These are phyloP conservation scores for Acanthochromis polyacanthus DNA, from an alignment of 2,113 vertebrate genomes.

Conservation along the genomic window DNA sequence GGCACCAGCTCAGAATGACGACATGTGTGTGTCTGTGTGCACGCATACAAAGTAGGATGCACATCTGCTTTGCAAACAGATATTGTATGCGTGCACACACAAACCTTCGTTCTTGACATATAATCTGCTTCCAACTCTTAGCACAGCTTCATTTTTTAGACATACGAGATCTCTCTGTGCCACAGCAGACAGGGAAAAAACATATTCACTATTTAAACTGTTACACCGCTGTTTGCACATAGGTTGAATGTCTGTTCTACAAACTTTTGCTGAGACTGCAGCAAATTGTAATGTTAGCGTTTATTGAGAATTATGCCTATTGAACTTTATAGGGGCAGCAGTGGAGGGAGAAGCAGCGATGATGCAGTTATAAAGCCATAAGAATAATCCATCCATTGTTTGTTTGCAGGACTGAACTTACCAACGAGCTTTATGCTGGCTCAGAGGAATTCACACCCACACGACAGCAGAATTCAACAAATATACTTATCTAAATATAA, in stretches of 20 bases:
- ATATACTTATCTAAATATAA: neutral
- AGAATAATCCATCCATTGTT: neutral
- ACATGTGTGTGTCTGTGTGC: slow-evolving; percentile 16
- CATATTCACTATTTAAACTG: too few species aligned
- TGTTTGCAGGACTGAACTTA: neutral
- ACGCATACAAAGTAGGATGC: slow-evolving; percentile 23
- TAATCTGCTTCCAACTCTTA: neutral
- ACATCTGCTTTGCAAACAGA: slow-evolving; percentile 21
- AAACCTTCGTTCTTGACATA: slow-evolving; percentile 21
- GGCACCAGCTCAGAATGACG: slow-evolving; percentile 34
- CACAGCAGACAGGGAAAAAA: too few species aligned
- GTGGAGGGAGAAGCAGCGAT: slow-evolving; percentile 12
- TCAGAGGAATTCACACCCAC: slow-evolving; percentile 3
- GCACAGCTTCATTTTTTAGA: too few species aligned
- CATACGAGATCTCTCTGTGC: too few species aligned
- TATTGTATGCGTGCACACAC: slow-evolving; percentile 25
- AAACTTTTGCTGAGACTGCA: neutral
- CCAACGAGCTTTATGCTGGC: neutral
- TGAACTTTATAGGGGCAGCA: neutral
- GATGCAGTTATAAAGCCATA: slow-evolving; percentile 15
- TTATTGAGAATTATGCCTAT: neutral
- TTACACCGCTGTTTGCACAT: too few species aligned
- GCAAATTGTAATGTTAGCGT: neutral
- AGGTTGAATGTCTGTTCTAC: neutral
- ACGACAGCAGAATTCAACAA: neutral